Evolutionary conservation across 2,888 invertebrate genomes (phyloP).

Genomic region (Andrena bicolor): DNA sequence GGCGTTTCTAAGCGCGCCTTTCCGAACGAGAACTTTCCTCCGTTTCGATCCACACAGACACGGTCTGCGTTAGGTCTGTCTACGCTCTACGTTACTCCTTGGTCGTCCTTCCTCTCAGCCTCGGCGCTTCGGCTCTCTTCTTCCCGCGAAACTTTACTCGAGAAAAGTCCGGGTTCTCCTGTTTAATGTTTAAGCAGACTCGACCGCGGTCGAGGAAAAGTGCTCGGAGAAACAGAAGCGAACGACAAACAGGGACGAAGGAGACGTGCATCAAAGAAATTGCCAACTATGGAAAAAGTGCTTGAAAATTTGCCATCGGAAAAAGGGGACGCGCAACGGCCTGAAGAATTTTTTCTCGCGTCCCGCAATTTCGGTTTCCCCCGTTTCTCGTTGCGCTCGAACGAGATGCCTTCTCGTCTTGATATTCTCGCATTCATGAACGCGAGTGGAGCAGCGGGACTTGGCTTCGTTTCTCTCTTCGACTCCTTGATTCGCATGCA

Average conservation of each 20-base stretch:
- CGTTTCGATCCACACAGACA: not conserved
- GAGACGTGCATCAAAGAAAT: constrained; percentile 31
- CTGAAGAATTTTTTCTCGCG: too few species aligned
- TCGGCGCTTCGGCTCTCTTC: not conserved
- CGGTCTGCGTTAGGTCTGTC: too few species aligned
- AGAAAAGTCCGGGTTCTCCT: constrained; percentile 6
- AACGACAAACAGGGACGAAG: constrained; percentile 13
- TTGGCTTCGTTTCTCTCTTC: not conserved
- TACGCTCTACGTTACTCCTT: not conserved
- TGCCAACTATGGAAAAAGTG: not conserved
- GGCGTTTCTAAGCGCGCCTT: constrained; percentile 33
- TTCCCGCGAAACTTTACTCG: constrained; percentile 41
- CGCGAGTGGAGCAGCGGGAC: not conserved
- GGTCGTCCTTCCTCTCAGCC: not conserved
- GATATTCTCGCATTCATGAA: not conserved
- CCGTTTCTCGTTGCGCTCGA: too few species aligned
- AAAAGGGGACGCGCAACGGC: too few species aligned
- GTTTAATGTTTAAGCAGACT: constrained; percentile 67
- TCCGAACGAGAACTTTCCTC: constrained; percentile 7
- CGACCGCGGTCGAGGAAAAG: constrained; percentile 17
- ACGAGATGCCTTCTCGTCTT: not conserved
- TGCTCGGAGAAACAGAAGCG: constrained; percentile 14
- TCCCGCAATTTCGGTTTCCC: too few species aligned
- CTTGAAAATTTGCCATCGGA: constrained; percentile 4
- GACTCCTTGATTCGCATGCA: constrained; percentile 30